Percentiles rank a stretch among this genome's conserved stretches.
These are phyloP conservation scores for Dissostichus mawsoni DNA, from an alignment of 2,113 vertebrate species.

Conservation along the genomic window DNA sequence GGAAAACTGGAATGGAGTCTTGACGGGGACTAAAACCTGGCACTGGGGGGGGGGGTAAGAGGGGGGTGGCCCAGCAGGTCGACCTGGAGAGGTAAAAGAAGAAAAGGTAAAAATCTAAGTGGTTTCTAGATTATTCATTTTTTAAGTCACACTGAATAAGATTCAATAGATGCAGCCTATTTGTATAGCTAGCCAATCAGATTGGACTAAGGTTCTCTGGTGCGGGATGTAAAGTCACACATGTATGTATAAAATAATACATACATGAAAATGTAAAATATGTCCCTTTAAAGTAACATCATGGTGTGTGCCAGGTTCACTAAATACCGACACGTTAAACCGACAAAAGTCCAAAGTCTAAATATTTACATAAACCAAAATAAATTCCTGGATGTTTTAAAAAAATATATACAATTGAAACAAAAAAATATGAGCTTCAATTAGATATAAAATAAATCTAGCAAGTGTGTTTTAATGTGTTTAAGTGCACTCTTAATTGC, in stretches of 20 bases:
- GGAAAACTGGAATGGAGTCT: conserved; percentile 39
- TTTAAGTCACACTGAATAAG: too few species aligned
- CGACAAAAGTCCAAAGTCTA: too few species aligned
- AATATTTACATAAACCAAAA: not conserved
- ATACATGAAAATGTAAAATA: too few species aligned
- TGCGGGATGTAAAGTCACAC: too few species aligned
- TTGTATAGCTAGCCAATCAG: too few species aligned
- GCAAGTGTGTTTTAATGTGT: not conserved
- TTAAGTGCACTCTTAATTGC: not conserved
- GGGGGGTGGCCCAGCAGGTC: conserved; percentile 83
- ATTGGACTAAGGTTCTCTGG: too few species aligned
- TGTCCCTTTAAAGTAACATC: too few species aligned
- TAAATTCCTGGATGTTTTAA: not conserved
- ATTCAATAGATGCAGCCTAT: too few species aligned
- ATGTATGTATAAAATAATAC: too few species aligned
- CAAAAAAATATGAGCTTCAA: not conserved
- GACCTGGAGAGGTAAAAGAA: conserved; percentile 59
- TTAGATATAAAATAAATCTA: not conserved
- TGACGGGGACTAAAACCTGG: conserved; percentile 64
- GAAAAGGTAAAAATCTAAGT: not conserved
- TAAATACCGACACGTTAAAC: too few species aligned
- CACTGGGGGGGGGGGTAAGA: conserved; percentile 92
- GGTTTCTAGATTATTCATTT: not conserved
- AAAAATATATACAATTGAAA: not conserved
- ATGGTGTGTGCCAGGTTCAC: too few species aligned